Percentiles rank a stretch among this genome's conserved stretches.
These are phyloP conservation scores for Ammodytes dubius DNA, from an alignment of 2,113 vertebrate species.

Conservation along the genomic window DNA sequence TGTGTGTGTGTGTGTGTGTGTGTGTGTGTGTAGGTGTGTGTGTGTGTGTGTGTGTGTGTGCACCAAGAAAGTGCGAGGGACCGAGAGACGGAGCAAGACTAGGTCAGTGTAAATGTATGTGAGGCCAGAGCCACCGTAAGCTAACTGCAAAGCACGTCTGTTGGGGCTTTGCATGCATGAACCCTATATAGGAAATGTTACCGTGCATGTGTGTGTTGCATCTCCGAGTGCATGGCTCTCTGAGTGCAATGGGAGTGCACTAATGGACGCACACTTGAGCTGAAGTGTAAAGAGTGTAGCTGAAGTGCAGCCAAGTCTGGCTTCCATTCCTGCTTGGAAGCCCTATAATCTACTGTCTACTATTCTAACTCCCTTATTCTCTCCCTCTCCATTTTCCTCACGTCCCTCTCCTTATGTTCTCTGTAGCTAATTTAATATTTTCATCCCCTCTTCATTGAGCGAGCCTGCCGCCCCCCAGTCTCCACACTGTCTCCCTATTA, in stretches of 20 bases:
- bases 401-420: constrained; percentile 46
- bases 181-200: too few species aligned
- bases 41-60: background rate
- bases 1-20: constrained; percentile 18
- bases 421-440: constrained; percentile 71
- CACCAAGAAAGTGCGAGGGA: background rate
- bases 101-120: constrained; percentile 62
- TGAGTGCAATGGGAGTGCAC: constrained; percentile 81
- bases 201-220: constrained; percentile 50
- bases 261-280: constrained; percentile 85
- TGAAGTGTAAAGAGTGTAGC: constrained; percentile 83
- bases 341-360: constrained; percentile 74
- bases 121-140: constrained; percentile 45
- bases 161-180: constrained; percentile 40
- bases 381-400: constrained; percentile 54
- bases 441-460: constrained; percentile 62
- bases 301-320: constrained; percentile 84
- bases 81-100: constrained; percentile 19
- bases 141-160: constrained; percentile 47
- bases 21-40: constrained; percentile 20
- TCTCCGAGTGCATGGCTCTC: constrained; percentile 69
- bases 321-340: constrained; percentile 81
- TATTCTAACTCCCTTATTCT: constrained; percentile 59
- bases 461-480: constrained; percentile 47
- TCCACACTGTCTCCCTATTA: constrained; percentile 59